Conservation (phyloP, 2,797 vertebrate genomes). For the Gymnothorax reevesii region DNA sequence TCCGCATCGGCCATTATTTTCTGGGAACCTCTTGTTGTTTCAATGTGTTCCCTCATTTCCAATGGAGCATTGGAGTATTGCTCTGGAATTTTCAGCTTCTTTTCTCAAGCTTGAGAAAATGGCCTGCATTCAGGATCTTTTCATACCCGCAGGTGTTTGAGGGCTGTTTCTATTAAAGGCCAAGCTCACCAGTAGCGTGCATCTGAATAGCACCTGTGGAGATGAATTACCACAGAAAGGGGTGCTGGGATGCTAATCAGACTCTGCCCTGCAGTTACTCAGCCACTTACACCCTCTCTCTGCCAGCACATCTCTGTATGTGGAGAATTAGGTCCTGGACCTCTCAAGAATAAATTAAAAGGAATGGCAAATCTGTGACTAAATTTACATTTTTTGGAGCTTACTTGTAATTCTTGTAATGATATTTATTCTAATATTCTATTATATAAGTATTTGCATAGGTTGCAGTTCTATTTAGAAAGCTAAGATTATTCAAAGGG, state of each 20-base stretch:
- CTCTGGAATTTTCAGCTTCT: slow-evolving; percentile 41
- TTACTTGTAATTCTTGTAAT: neutral
- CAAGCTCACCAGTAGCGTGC: slow-evolving; percentile 72
- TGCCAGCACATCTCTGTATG: slow-evolving; percentile 60
- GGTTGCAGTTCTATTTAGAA: neutral
- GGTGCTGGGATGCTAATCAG: slow-evolving; percentile 75
- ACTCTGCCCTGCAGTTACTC: slow-evolving; percentile 74
- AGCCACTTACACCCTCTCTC: slow-evolving; percentile 43
- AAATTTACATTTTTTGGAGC: neutral
- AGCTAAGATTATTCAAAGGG: too few species aligned
- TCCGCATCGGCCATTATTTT: slow-evolving; percentile 42
- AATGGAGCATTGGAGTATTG: slow-evolving; percentile 55
- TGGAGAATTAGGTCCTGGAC: slow-evolving; percentile 56
- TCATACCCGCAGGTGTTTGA: slow-evolving; percentile 83
- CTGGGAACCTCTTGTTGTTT: slow-evolving; percentile 54
- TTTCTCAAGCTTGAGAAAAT: slow-evolving; percentile 54
- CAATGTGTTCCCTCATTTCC: slow-evolving; percentile 53
- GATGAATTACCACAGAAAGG: slow-evolving; percentile 75
- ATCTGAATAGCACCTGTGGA: slow-evolving; percentile 83
- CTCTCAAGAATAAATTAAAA: neutral
- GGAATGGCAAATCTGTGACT: slow-evolving; percentile 3
- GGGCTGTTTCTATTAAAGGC: slow-evolving; percentile 77
- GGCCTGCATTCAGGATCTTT: slow-evolving; percentile 66
- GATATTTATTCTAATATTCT: slow-evolving; percentile 41
- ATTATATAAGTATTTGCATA: slow-evolving; percentile 53